Evolutionary conservation across 1,140 invertebrate genomes (phyloP), one percentile per base, ranked within the genome.

Genomic region (Notospermus geniculatus): DNA sequence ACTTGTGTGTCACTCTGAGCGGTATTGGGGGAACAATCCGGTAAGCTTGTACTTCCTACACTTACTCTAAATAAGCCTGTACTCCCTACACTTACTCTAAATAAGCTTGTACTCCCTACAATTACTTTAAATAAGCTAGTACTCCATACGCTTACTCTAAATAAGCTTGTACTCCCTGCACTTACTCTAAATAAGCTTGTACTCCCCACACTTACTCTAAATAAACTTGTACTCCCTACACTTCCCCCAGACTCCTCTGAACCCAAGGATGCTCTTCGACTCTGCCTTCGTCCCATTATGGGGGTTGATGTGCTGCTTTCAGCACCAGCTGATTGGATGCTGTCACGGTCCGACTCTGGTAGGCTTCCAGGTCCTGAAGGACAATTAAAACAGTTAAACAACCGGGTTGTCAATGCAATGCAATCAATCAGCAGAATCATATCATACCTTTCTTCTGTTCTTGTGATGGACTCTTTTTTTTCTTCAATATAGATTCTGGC

Each of bases 221-320:
- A 59, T 46, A 66, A 59, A 0, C 70, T 67, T 29, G 65, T 32
- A 63, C 76, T 78, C 30, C 66, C 69, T n/a, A 67, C 70, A 68
- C 76, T 78, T 9, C 71, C 76, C 11, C 57, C 69, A 0, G 76
- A 78, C 55, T 78, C 76, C 65, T 76, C 73, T n/a, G 76, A 78
- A 2, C 73, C 76, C 50, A 71, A 71, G 0, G 76, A 78, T 1
- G 73, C 27, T n/a, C 54, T 29, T 15, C 30, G 27, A 30, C 27
- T 36, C 28, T 17, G 22, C 23, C 27, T 39, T 17, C 27, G 17
- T 17, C 28, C 54, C 32, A 56, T 29, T 17, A 22, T 22, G 28
- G 7, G 54, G 17, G 27, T 22, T 11, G 27, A 29, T 39, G 19
- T 23, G 27, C 22, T 36, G 22, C 2, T 19, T n/a, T 36, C 29